Evolutionary conservation across 2,113 vertebrate genomes (phyloP), one percentile per base, ranked within the genome.

Genomic region (Smithornis capensis): DNA sequence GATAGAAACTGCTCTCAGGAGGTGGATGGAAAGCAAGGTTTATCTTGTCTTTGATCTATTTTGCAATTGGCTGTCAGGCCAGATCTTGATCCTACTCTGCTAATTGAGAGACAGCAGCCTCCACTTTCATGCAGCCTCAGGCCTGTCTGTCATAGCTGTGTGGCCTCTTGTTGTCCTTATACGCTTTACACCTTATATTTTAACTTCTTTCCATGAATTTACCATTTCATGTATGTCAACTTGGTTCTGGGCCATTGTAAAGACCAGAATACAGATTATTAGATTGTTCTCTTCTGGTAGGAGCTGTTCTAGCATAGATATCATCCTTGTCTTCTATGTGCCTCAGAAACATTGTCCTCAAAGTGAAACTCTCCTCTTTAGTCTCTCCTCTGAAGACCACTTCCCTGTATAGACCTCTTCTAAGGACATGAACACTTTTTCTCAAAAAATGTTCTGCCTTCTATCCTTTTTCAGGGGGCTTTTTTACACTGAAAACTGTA

Each of bases 391-490:
- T 68, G 42, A 49, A 4, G 22, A 42, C 3, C 9, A 40, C 18
- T 70, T 37, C 9, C 19, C 25, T 63, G 24, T 18, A 56, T 7
- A 68, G 44, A 29, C 5, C 6, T 14, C 4, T 23, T 74, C 21
- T 53, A 10, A 73, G 15, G 6, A 55, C 11, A 10, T 5, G 3
- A 7, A 12, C 21, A 52, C 33, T 37, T 73, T 16, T 19, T 45
- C 11, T 38, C 40, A 31, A 17, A 0, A 1, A 24, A 12, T 27
- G 2, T 24, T n/a, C 8, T 60, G 8, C 10, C 8, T 65, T 87
- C 6, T 52, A 2, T 28, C 8, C 7, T 7, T 73, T 68, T 59
- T 18, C 29, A n/a, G 7, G 31, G 14, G 14, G 0, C 1, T 25
- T 65, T 68, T 74, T 78, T 18, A 25, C 15, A 56, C 56, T 44